Evolutionary conservation across 2,888 invertebrate species (phyloP), one percentile per base, ranked within the genome.

Genomic region (Eristalinus aeneus): DNA sequence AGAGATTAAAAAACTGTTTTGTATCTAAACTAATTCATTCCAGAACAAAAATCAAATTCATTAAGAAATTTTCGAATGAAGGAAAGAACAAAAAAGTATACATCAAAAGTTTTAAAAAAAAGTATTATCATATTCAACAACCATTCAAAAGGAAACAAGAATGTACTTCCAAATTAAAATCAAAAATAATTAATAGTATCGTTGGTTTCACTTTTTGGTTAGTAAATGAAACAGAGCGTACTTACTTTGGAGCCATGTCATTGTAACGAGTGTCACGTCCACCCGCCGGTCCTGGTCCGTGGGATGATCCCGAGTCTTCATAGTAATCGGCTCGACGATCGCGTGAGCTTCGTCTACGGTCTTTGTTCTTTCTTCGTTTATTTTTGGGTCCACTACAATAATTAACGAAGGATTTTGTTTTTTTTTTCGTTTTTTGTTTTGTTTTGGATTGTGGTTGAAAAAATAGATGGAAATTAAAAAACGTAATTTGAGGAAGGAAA

Each of bases 171-270:
- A 46, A 64, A 46, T 31, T 8, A 22, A 10, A 63, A 53, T 16
- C 16, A 16, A 64, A 56, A 64, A 60, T 31, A 53, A 63, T 27
- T 61, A 36, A 16, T 6, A 60, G 34, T 32, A 11, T n/a, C 8
- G 16, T 46, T 46, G 46, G 46, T n/a, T 46, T 46, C 8, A 6
- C 10, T 34, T 34, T 16, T 46, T 32, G 56, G 46, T 86, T 86
- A 71, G 31, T 27, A 27, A 23, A 78, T 46, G 16, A 79, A 72
- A 79, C 53, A 77, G 53, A 71, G 23, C 81, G 16, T 90, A 95
- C 96, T 96, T 94, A 97, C 97, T 97, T 97, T 92, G 96, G 96
- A 91, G 97, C 97, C 95, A 96, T 96, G 93, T 97, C 97, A 92
- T 96, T 95, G 93, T 96, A 97, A 93, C 97, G 95, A 90, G 96